A percentile compares a stretch with the other conserved stretches of the same genome.
Conservation (phyloP, 2,888 invertebrate genomes). For the Sminthurides aquaticus region DNA sequence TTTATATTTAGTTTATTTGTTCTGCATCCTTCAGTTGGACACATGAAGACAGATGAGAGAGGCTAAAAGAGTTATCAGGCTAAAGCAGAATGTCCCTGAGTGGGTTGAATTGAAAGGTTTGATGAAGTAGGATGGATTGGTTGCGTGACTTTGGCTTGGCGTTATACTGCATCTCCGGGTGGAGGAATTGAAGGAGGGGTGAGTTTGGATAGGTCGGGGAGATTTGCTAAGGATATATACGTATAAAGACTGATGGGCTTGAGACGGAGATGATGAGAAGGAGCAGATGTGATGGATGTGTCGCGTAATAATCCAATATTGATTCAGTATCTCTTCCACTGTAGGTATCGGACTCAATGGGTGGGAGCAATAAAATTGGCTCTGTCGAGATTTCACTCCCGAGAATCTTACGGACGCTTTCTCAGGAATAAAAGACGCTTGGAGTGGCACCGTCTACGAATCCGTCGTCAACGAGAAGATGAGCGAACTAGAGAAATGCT, state of each 20-base stretch:
- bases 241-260: too few species aligned
- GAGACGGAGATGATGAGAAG: not conserved
- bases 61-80: not conserved
- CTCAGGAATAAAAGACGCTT: conserved; percentile 53
- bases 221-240: too few species aligned
- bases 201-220: too few species aligned
- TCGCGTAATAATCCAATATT: conserved; percentile 8
- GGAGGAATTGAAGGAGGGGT: too few species aligned
- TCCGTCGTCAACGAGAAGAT: conserved; percentile 50
- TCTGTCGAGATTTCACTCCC: conserved; percentile 61
- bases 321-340: conserved; percentile 10
- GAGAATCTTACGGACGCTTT: conserved; percentile 63
- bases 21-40: not conserved
- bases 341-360: conserved; percentile 66
- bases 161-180: too few species aligned
- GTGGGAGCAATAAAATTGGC: conserved; percentile 65
- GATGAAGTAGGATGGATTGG: not conserved
- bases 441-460: conserved; percentile 49
- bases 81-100: not conserved
- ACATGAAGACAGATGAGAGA: not conserved
- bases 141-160: too few species aligned
- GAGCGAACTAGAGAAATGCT: conserved; percentile 53
- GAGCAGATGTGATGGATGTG: conserved; percentile 8
- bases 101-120: not conserved
- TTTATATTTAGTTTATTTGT: too few species aligned